phyloP scores from a whole-genome alignment of 2,797 vertebrate species.

The Naso thynnoides region DNA sequence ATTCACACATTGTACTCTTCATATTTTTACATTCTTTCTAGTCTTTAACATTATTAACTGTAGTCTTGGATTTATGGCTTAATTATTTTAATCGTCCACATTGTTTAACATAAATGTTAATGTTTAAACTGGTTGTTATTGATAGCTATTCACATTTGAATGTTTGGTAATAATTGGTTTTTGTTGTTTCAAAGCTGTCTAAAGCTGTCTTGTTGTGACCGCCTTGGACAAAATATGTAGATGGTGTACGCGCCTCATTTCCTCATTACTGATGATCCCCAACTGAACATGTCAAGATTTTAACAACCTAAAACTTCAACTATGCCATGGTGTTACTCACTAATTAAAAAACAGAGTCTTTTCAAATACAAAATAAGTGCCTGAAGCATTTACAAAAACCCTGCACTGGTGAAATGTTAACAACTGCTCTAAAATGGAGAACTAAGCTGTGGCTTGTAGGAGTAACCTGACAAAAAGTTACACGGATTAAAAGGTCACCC shows the following conservation, averaged over 20 bases:
- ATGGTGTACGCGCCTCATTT: not conserved
- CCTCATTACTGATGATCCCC: conserved; percentile 1
- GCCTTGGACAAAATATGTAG: not conserved
- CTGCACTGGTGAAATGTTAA: conserved; percentile 40
- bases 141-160: not conserved
- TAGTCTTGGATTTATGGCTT: no score
- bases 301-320: conserved; percentile 17
- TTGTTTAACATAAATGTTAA: not conserved
- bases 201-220: not conserved
- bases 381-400: conserved; percentile 12
- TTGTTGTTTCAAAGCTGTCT: not conserved
- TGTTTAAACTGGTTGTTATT: not conserved
- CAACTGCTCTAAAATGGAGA: conserved; percentile 38
- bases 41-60: no score
- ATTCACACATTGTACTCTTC: not conserved
- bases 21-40: no score
- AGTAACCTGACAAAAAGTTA: conserved; percentile 46
- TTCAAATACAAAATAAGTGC: conserved; percentile 20
- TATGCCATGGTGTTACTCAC: not conserved
- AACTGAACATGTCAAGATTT: conserved; percentile 19
- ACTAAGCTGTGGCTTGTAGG: conserved; percentile 25
- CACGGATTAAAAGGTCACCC: conserved; percentile 65
- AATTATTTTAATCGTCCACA: no score
- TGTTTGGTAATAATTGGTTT: not conserved
- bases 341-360: conserved; percentile 41